A percentile compares a stretch with the other conserved stretches of the same genome.
These are phyloP conservation scores for Chrysemys picta DNA, from an alignment of 2,113 vertebrate genomes.

Conservation along the genomic window DNA sequence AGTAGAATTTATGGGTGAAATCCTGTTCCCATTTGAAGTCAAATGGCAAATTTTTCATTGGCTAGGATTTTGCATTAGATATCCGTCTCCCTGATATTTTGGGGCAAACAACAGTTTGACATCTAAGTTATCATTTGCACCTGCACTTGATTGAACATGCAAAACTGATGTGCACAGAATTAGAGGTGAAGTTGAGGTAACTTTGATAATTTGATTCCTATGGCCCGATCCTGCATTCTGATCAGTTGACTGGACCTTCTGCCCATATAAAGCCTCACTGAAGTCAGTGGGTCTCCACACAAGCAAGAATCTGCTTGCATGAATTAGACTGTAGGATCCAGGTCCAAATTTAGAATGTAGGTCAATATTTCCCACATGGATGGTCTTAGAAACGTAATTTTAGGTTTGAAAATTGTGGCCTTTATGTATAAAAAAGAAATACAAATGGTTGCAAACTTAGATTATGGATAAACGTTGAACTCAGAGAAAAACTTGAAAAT, in stretches of 20 bases:
- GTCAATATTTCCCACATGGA: not conserved
- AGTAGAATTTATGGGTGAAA: not conserved
- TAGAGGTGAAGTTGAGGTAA: not conserved
- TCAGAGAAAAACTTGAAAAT: not conserved
- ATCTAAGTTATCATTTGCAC: not conserved
- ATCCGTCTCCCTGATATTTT: not conserved
- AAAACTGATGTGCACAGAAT: not conserved
- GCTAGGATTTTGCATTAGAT: not conserved
- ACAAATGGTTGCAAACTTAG: not conserved
- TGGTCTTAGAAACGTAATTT: not conserved
- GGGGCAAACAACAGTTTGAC: not conserved
- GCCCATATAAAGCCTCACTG: not conserved
- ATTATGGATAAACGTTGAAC: not conserved
- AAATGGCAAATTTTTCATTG: not conserved
- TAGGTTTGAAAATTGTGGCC: not conserved
- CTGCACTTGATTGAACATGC: not conserved
- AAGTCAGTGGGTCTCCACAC: not conserved
- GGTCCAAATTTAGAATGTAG: not conserved
- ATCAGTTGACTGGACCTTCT: not conserved
- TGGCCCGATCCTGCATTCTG: not conserved
- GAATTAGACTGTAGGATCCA: not conserved
- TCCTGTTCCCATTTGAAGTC: not conserved
- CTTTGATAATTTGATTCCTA: not conserved
- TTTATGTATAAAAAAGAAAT: not conserved
- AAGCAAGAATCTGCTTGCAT: not conserved